Base-by-base conservation (phyloP, 2,113 vertebrate species). In the Meriones unguiculatus region DNA sequence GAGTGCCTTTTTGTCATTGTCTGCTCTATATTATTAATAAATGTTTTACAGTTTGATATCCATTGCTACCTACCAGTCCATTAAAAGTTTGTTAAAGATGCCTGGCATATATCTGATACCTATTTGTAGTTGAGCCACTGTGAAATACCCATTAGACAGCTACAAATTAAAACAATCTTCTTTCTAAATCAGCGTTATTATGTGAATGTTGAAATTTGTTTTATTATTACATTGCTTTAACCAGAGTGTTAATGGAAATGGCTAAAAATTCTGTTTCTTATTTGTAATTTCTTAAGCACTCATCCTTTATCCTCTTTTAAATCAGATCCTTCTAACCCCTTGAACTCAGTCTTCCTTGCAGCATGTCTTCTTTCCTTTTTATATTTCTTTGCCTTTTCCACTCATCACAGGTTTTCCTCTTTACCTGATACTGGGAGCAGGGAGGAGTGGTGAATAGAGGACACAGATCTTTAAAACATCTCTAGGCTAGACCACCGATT, bases 401-500 rank as follows among this genome's bases (percentile, higher is more conserved):
- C 72, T 93, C 82, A 77, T 88, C 62, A 86, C 73, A 72, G 28
- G 35, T 41, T 94, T 28, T 73, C 20, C 85, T 64, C 72, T 46
- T 94, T 94, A 86, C 64, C 54, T 87, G 28, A 73, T 65, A 30
- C 46, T 57, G 12, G 46, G 14, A 46, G 54, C 15, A 15, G 3
- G 81, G 46, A 25, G 69, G 65, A 76, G 46, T 90, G 50, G 12
- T 94, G 52, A 65, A 57, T 52, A 82, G 35, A 93, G 35, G 41
- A 73, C 50, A 70, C n/a, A 46, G 67, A 85, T 73, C 75, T 97
- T 75, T 91, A 84, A 92, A 81, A 76, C 75, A 62, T 91, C 70
- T 91, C 82, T 78, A 65, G 77, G 67, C 91, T 95, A 87, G 70
- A 91, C 95, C 50, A 72, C n/a, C 41, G 65, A 90, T 90, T 96